Evolutionary conservation across 2,888 invertebrate species (phyloP), one percentile per base, ranked within the genome.

Genomic region (Craniophora ligustri): DNA sequence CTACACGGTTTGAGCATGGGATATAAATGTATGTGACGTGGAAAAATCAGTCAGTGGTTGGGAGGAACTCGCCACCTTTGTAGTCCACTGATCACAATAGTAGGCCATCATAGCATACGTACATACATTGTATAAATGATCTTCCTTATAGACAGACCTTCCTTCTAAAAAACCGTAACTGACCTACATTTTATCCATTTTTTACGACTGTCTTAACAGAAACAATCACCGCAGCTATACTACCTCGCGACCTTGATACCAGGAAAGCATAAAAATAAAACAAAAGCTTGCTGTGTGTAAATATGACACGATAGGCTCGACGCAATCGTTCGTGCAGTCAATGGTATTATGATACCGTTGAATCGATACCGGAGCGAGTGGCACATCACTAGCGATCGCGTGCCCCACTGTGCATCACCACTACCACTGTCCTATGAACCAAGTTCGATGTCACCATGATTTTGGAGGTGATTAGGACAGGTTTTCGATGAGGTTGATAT

Each of bases 321-420:
- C 35, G 41, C 18, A 32, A 55, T 59, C 51, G 54, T 47, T 68
- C 71, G 71, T 72, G 70, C 55, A 23, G 49, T 68, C 72, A 79
- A 79, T 76, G 72, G 19, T 40, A 42, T 67, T 64, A 73, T 60
- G 67, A 67, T 59, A 64, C 58, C 85, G 86, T 88, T 87, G 67
- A 86, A 88, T 91, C 90, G 89, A 91, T 91, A 86, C 38, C 36
- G 11, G 40, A 42, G 32, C 59, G n/a, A 39, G 57, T 45, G 71
- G 84, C 69, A 84, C 92, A 91, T 84, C 92, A 88, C 92, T 91
- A 91, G 82, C 75, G 73, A 84, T 92, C 89, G 92, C 91, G 92
- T 91, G 91, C 32, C 30, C 14, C 76, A 57, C 58, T 44, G 56
- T 50, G 63, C 81, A 79, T 81, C 88, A 88, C 89, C 84, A 78